Percentiles rank a stretch among this genome's conserved stretches.
Conservation (phyloP, 2,113 vertebrate genomes). For the Oxygymnocypris stewartii region DNA sequence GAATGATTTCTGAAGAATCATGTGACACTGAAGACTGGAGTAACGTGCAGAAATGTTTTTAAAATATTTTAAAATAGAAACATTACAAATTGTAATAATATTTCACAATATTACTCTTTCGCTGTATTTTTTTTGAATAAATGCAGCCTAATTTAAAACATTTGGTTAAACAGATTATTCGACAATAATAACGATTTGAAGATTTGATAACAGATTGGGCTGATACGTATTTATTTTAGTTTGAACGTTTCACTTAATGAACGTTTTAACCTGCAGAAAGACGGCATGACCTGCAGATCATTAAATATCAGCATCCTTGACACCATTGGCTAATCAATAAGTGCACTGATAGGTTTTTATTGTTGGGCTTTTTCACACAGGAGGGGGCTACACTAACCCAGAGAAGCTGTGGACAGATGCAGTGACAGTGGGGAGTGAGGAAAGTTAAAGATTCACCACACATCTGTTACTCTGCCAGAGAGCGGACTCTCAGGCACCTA, state of each 20-base stretch:
- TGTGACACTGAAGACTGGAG: neutral
- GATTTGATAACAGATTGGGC: neutral
- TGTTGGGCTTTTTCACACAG: constrained; percentile 61
- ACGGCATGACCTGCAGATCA: constrained; percentile 73
- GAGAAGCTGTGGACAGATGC: constrained; percentile 72
- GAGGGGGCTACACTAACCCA: constrained; percentile 62
- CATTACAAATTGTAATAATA: neutral
- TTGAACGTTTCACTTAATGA: constrained; percentile 29
- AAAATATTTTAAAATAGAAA: neutral
- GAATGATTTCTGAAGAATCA: neutral
- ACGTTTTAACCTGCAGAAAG: constrained; percentile 67
- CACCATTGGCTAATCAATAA: constrained; percentile 76
- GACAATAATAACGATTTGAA: neutral
- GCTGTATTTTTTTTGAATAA: neutral
- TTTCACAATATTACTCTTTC: neutral
- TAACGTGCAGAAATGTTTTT: neutral
- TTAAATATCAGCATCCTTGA: constrained; percentile 68
- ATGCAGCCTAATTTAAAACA: neutral
- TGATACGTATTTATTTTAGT: neutral
- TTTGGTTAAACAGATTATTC: neutral
- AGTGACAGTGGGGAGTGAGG: constrained; percentile 68
- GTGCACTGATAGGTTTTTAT: constrained; percentile 69
- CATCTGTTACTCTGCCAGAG: constrained; percentile 73
- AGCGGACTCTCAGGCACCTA: constrained; percentile 61
- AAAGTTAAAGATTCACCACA: constrained; percentile 79